phyloP scores from a whole-genome alignment of 2,888 invertebrate genomes.

The Xestia c-nigrum region DNA sequence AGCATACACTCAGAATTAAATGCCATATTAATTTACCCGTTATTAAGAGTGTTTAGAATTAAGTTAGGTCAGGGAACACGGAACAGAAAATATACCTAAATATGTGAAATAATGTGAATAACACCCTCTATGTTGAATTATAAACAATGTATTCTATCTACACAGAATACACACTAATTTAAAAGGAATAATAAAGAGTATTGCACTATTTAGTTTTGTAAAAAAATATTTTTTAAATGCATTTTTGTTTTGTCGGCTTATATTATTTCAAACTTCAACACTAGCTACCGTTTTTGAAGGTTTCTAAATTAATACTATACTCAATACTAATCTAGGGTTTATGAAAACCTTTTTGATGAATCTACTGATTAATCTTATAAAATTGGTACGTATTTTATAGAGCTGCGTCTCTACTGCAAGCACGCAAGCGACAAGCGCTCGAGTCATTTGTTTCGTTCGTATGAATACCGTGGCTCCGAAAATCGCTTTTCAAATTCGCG shows the following conservation, averaged over 20 bases:
- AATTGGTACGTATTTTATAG: background rate
- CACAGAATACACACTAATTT: conserved; percentile 13
- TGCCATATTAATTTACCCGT: conserved; percentile 86
- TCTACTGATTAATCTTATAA: background rate
- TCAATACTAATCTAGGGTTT: background rate
- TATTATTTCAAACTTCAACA: background rate
- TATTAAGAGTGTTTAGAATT: conserved; percentile 70
- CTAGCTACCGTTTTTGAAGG: background rate
- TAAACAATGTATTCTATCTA: conserved; percentile 18
- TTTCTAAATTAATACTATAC: background rate
- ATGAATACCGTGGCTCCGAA: background rate
- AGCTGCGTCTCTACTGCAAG: background rate
- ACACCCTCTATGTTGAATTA: conserved; percentile 47
- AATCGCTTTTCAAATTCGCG: background rate
- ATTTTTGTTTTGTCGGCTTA: background rate
- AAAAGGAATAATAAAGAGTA: background rate
- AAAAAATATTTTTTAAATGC: background rate
- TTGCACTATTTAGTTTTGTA: background rate
- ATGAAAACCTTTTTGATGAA: background rate
- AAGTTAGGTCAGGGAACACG: conserved; percentile 54
- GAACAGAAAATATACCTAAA: conserved; percentile 39
- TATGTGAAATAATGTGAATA: conserved; percentile 58
- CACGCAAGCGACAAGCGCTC: background rate
- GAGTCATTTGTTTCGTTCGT: background rate
- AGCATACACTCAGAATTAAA: conserved; percentile 78